These are phyloP conservation scores for Myiopsitta monachus DNA, from an alignment of 2,113 vertebrate species.

Conservation along the genomic window DNA sequence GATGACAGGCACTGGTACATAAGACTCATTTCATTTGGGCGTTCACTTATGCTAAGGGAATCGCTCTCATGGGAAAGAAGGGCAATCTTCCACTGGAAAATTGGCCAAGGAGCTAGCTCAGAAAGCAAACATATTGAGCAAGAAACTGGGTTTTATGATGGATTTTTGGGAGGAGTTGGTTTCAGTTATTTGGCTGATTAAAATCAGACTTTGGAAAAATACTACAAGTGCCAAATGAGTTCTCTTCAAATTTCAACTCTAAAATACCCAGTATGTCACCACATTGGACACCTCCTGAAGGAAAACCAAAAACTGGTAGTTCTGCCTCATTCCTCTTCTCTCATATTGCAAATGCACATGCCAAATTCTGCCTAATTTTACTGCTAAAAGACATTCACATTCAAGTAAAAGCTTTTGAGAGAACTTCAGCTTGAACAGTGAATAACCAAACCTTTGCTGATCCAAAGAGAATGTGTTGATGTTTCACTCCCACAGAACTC, in stretches of 20 bases:
- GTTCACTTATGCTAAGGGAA: constrained; percentile 3
- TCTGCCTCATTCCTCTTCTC: neutral
- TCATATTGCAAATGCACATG: neutral
- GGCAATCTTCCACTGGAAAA: constrained; percentile 22
- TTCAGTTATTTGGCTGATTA: constrained; percentile 52
- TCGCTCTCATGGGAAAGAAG: neutral
- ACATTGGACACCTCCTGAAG: neutral
- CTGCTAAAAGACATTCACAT: neutral
- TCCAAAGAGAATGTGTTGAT: neutral
- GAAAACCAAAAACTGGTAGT: neutral
- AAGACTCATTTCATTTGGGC: neutral
- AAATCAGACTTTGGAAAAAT: constrained; percentile 54
- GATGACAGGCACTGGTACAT: neutral
- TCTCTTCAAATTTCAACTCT: neutral
- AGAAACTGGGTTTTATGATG: constrained; percentile 36
- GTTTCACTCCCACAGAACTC: neutral
- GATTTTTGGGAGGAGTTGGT: constrained; percentile 50
- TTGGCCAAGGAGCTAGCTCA: constrained; percentile 23
- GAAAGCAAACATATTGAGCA: constrained; percentile 51
- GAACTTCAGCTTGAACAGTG: neutral
- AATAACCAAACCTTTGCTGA: neutral
- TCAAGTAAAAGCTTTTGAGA: neutral
- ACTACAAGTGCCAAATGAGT: neutral
- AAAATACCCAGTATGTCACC: constrained; percentile 13
- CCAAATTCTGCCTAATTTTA: neutral